phyloP scores from a whole-genome alignment of 2,113 vertebrate genomes.

The Desmodus rotundus region DNA sequence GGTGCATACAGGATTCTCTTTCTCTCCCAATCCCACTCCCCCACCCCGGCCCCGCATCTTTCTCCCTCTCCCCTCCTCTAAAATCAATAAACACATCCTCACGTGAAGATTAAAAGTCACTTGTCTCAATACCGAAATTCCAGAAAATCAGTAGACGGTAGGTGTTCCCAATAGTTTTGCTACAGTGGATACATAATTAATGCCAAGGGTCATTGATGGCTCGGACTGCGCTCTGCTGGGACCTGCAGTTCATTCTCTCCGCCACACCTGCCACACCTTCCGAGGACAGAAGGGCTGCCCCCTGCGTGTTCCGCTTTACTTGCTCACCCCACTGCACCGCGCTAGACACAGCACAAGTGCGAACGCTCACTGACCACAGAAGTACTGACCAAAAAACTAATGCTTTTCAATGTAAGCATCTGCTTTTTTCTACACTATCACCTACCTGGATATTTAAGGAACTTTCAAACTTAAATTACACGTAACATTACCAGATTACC shows the following conservation, averaged over 20 bases:
- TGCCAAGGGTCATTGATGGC: neutral
- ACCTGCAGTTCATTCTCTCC: neutral
- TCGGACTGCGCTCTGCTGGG: neutral
- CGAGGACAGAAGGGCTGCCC: neutral
- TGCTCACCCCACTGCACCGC: neutral
- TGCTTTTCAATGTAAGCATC: neutral
- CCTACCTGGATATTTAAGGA: neutral
- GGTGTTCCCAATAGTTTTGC: neutral
- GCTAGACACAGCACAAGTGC: neutral
- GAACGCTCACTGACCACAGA: neutral
- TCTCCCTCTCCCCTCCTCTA: too few species aligned
- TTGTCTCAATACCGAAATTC: neutral
- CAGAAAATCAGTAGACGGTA: neutral
- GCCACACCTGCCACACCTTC: neutral
- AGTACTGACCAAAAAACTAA: neutral
- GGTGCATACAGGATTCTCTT: too few species aligned
- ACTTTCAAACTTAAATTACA: neutral
- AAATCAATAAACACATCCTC: too few species aligned
- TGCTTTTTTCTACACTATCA: neutral
- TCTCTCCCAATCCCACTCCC: too few species aligned
- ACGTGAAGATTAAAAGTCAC: too few species aligned
- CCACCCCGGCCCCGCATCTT: too few species aligned
- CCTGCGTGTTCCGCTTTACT: neutral
- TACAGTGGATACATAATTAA: neutral
- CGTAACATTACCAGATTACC: neutral